Evolutionary conservation across 2,113 vertebrate genomes (phyloP), one percentile per base, ranked within the genome.

Genomic region (Dryoscopus gambensis): DNA sequence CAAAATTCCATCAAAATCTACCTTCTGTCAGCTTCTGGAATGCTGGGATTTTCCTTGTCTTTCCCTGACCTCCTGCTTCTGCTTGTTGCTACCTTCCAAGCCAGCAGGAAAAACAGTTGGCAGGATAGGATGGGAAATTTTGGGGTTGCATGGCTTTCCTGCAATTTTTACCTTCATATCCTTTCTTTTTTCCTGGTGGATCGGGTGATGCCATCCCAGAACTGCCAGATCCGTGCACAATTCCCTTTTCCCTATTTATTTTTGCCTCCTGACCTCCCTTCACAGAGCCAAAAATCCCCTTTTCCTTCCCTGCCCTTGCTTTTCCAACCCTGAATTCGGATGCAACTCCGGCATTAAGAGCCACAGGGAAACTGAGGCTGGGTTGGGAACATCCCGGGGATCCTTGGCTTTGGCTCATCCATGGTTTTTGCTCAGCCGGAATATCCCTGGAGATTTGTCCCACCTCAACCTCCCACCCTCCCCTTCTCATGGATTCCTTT

Each of bases 371-470:
- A 88, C 71, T 64, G 82, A 88, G 87, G 78, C 27, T 13, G 37
- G 13, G n/a, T 71, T 70, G 13, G 49, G 63, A 64, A 25, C 6
- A 44, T 20, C 37, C 19, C 0, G 1, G n/a, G 5, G 27, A 59
- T 59, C 39, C 19, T 21, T 8, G 7, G 2, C 15, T 71, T 89
- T n/a, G 46, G 16, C 39, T 88, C 6, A 2, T 24, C 28, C 3
- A 0, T 31, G 24, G 19, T 65, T 89, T 88, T 83, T 11, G 16
- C 40, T 89, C 7, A 0, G 20, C 47, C 0, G 0, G 37, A 14
- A 0, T 10, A 17, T 75, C 47, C n/a, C 47, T 37, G 56, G n/a
- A 75, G 46, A 57, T 13, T 15, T 14, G 19, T 22, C 46, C 55
- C 24, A 28, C 16, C 64, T 80, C 77, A 27, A 7, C 35, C 4